Conservation (phyloP, 2,888 invertebrate genomes). For the Coelinius sp. region DNA sequence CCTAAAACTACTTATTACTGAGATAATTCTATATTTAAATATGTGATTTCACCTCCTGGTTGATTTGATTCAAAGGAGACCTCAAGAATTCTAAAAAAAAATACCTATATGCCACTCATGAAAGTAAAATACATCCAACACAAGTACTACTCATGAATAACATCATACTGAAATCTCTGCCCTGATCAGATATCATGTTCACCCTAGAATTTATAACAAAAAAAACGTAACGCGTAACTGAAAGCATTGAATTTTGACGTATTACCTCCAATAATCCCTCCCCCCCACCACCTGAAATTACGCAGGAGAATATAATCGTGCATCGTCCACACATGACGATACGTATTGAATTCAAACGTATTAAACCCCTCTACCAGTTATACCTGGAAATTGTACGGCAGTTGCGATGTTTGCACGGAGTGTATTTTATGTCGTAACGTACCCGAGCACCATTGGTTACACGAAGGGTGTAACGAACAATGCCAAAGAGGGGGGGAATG, state of each 20-base stretch:
- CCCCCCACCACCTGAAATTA: neutral
- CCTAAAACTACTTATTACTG: too few relatives aligned
- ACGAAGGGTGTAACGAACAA: neutral
- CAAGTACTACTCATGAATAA: too few relatives aligned
- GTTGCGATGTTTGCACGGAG: constrained; percentile 51
- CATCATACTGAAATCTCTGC: neutral
- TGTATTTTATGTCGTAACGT: constrained; percentile 52
- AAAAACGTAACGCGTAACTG: too few relatives aligned
- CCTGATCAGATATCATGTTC: constrained; percentile 31
- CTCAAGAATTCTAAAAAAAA: too few relatives aligned
- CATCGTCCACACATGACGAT: constrained; percentile 32
- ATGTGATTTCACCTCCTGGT: too few relatives aligned
- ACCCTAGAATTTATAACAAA: constrained; percentile 59
- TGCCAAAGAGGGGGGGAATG: constrained; percentile 5
- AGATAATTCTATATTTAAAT: too few relatives aligned
- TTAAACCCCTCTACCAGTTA: neutral
- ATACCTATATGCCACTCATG: too few relatives aligned
- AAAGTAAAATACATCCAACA: too few relatives aligned
- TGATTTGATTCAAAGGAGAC: too few relatives aligned
- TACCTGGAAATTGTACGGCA: constrained; percentile 41
- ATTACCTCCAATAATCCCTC: constrained; percentile 45
- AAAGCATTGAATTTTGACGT: constrained; percentile 54
- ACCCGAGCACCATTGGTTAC: constrained; percentile 28
- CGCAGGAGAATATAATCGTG: constrained; percentile 25
- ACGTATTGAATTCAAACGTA: constrained; percentile 22